These are phyloP conservation scores for Caiman crocodilus DNA, from an alignment of 2,797 vertebrate species.

Conservation along the genomic window DNA sequence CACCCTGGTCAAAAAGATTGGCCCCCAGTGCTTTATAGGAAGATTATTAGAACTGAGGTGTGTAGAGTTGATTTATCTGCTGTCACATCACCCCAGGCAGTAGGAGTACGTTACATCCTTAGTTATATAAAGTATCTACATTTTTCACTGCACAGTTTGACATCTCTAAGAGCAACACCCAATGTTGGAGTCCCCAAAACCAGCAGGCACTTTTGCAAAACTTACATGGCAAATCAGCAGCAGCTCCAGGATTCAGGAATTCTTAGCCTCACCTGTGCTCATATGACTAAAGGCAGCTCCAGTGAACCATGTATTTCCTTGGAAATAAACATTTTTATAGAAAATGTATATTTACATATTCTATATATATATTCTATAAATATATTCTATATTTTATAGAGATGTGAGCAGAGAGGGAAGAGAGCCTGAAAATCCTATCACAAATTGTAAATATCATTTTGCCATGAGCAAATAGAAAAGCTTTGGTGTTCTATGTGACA, in stretches of 20 bases:
- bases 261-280: not conserved
- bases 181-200: not conserved
- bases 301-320: not conserved
- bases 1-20: no score
- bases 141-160: no score
- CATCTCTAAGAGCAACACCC: not conserved
- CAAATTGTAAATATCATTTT: not conserved
- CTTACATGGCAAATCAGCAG: not conserved
- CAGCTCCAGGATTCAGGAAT: not conserved
- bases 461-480: not conserved
- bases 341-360: no score
- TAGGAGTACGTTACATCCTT: no score
- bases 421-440: not conserved
- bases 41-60: no score
- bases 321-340: not conserved
- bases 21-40: no score
- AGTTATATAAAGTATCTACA: no score
- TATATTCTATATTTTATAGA: no score
- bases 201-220: not conserved
- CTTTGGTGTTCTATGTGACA: not conserved
- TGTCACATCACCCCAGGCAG: no score
- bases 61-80: no score
- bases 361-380: no score
- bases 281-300: rapidly evolving
- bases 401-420: not conserved